Conservation (phyloP, 2,797 vertebrate species). For the Megaceryle alcyon region DNA sequence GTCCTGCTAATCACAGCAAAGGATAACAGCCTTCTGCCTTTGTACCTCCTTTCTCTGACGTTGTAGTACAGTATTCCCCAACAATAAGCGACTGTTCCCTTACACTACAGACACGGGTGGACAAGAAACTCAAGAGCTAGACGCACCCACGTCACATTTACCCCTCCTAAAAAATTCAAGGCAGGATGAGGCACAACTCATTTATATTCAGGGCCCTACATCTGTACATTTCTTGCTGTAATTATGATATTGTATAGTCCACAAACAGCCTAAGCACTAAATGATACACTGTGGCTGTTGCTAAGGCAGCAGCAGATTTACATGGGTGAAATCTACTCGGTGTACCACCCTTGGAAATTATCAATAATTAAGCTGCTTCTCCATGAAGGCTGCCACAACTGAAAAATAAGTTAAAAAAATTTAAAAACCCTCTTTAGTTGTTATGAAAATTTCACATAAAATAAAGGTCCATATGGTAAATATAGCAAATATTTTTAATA, state of each 20-base stretch:
- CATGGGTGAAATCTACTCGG: conserved; percentile 11
- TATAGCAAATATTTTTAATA: not conserved
- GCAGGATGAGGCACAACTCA: not conserved
- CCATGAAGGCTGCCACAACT: not conserved
- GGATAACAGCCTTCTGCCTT: not conserved
- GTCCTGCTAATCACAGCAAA: not conserved
- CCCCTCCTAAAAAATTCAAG: not conserved
- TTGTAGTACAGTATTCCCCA: not conserved
- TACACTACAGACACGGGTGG: rapidly evolving
- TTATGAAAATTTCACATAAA: not conserved
- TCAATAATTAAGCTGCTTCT: conserved; percentile 37
- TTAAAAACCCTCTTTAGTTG: not conserved
- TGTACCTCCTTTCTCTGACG: not conserved
- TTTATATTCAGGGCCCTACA: conserved; percentile 6
- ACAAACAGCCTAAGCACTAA: conserved; percentile 57
- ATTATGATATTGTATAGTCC: conserved; percentile 38
- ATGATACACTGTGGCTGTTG: conserved; percentile 47
- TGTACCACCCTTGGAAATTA: not conserved
- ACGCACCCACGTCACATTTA: rapidly evolving
- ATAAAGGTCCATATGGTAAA: not conserved
- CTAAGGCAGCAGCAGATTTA: conserved; percentile 49
- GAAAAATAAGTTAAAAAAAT: not conserved
- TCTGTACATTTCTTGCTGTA: conserved; percentile 12
- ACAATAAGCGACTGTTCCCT: not conserved
- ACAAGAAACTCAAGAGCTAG: not conserved